These are phyloP conservation scores for Anguilla obscura DNA, from an alignment of 2,797 vertebrate species.

Conservation along the genomic window DNA sequence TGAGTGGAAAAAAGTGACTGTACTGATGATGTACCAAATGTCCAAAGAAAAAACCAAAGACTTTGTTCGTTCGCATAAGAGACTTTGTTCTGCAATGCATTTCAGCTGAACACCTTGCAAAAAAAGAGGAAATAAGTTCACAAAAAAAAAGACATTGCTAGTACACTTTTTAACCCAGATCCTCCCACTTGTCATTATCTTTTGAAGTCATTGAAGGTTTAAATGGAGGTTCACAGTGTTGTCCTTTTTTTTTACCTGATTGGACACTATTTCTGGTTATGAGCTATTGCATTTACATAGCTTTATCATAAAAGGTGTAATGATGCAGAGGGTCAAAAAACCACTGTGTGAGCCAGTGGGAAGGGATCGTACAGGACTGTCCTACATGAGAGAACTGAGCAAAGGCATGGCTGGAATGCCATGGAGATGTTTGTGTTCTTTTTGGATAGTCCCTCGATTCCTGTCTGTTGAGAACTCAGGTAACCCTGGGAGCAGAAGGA, in stretches of 20 bases:
- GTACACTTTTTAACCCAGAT: conserved; percentile 74
- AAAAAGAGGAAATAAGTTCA: conserved; percentile 42
- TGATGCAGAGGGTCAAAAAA: conserved; percentile 43
- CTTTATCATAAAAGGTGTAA: conserved; percentile 63
- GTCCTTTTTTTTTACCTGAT: conserved; percentile 71
- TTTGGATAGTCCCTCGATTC: conserved; percentile 62
- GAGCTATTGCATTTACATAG: conserved; percentile 65
- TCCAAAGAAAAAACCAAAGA: conserved; percentile 97
- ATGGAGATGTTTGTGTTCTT: conserved; percentile 66
- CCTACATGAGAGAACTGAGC: conserved; percentile 71
- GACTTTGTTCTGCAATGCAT: conserved; percentile 85
- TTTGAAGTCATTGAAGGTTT: conserved; percentile 77
- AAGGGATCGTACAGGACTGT: conserved; percentile 74
- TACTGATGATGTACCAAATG: conserved; percentile 91
- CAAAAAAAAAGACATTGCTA: conserved; percentile 72
- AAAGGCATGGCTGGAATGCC: conserved; percentile 44
- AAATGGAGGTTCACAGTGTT: conserved; percentile 67
- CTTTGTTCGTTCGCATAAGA: conserved; percentile 89
- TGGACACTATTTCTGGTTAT: conserved; percentile 75
- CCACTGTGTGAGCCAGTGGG: conserved; percentile 66
- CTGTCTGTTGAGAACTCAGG: conserved; percentile 45
- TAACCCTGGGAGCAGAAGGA: conserved; percentile 59
- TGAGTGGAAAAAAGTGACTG: conserved; percentile 72
- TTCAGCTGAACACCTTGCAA: conserved; percentile 81
- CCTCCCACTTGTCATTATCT: conserved; percentile 68